These are phyloP conservation scores for Zaprionus gabonicus DNA, from an alignment of 1,140 invertebrate species.

Conservation along the genomic window DNA sequence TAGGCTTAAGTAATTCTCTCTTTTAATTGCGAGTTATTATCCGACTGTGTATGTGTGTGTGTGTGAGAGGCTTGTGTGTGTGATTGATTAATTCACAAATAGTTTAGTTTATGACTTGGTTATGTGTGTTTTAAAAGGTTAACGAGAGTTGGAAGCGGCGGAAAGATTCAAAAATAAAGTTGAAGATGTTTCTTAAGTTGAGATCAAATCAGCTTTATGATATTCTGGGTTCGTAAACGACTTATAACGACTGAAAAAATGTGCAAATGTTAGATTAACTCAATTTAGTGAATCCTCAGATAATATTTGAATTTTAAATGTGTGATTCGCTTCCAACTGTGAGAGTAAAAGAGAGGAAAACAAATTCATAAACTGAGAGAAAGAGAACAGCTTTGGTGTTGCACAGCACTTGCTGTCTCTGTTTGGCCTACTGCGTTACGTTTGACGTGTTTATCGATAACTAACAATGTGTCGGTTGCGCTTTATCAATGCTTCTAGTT, in stretches of 20 bases:
- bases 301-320: neutral
- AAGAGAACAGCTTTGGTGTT: neutral
- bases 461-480: too few relatives aligned
- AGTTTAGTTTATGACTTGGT: slow-evolving; percentile 1
- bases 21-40: slow-evolving; percentile 31
- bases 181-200: neutral
- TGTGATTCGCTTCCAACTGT: neutral
- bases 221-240: too few relatives aligned
- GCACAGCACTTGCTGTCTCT: neutral
- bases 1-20: slow-evolving; percentile 51
- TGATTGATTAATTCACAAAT: slow-evolving; percentile 18
- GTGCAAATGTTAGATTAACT: neutral
- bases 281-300: too few relatives aligned
- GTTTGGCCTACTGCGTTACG: slow-evolving; percentile 13
- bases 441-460: slow-evolving; percentile 1
- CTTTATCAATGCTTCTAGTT: too few relatives aligned
- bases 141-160: neutral
- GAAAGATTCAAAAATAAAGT: neutral
- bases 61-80: neutral
- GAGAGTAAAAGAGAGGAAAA: neutral
- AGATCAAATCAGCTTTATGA: neutral
- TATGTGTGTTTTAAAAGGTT: neutral
- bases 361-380: neutral
- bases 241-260: too few relatives aligned
- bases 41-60: slow-evolving; percentile 13